Evolutionary conservation across 2,888 invertebrate species (phyloP).

Genomic region (Schizaphis graminum): DNA sequence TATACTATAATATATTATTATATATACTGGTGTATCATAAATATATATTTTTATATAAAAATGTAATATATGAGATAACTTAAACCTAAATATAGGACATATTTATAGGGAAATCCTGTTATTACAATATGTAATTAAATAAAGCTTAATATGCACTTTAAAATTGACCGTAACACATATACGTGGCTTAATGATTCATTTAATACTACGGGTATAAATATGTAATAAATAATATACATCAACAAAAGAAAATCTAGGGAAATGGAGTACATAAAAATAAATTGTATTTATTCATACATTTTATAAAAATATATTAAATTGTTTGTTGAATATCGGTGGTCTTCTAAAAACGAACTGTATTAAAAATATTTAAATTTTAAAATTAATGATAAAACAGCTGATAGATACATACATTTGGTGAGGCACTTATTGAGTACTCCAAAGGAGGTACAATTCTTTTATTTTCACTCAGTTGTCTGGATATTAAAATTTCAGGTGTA

Average conservation of each 20-base stretch:
- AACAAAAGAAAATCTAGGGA: neutral
- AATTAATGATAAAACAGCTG: neutral
- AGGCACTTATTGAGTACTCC: neutral
- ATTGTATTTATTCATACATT: neutral
- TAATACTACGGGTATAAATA: neutral
- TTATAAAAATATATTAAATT: neutral
- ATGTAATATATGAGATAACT: neutral
- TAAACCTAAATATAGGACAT: neutral
- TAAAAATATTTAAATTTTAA: neutral
- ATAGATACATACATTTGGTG: neutral
- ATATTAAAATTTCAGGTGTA: constrained; percentile 2
- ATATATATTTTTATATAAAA: neutral
- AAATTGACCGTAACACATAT: neutral
- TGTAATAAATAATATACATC: neutral
- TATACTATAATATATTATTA: too few relatives aligned
- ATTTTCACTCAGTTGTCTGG: neutral
- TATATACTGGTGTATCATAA: neutral
- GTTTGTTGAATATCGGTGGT: neutral
- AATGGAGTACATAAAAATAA: neutral
- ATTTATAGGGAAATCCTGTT: neutral
- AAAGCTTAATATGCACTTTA: neutral
- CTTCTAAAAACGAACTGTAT: neutral
- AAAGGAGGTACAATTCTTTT: constrained; percentile 47
- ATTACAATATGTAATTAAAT: neutral
- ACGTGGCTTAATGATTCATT: neutral